These are phyloP conservation scores for Troglohyphantes excavatus DNA, from an alignment of 2,888 invertebrate genomes.

Conservation along the genomic window DNA sequence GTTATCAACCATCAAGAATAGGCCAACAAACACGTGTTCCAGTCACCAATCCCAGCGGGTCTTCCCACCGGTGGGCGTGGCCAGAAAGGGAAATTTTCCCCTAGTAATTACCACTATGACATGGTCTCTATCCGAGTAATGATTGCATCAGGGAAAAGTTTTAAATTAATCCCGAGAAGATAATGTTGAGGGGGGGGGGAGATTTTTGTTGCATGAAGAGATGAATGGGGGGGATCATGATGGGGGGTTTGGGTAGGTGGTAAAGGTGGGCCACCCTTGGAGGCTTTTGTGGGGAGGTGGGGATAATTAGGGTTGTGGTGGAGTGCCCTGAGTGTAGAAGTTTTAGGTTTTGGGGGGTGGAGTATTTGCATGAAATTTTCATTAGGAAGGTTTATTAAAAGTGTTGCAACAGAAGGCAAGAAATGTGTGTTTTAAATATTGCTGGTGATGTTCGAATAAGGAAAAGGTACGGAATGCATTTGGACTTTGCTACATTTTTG, in stretches of 20 bases:
- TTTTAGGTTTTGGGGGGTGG: too few relatives aligned
- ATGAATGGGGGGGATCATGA: not conserved
- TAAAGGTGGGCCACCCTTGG: not conserved
- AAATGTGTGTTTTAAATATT: too few relatives aligned
- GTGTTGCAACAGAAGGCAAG: too few relatives aligned
- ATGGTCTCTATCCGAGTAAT: conserved; percentile 18
- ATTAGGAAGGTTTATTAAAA: too few relatives aligned
- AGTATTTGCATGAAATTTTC: too few relatives aligned
- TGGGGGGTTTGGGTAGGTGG: not conserved
- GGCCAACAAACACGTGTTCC: conserved; percentile 19
- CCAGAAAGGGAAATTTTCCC: not conserved
- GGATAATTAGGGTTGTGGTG: too few relatives aligned
- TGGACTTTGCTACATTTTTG: too few relatives aligned
- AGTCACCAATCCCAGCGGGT: not conserved
- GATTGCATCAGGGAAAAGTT: conserved; percentile 41
- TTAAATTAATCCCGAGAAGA: conserved; percentile 44
- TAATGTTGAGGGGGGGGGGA: conserved; percentile 11
- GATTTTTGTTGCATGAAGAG: not conserved
- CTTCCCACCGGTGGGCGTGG: not conserved
- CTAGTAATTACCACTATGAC: conserved; percentile 32
- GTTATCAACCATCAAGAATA: conserved; percentile 1
- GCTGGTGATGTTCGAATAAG: too few relatives aligned
- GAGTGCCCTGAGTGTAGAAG: too few relatives aligned
- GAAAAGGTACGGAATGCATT: too few relatives aligned
- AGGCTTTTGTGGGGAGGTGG: not conserved